These are phyloP conservation scores for Sminthopsis crassicaudata DNA, from an alignment of 2,113 vertebrate species.

Conservation along the genomic window DNA sequence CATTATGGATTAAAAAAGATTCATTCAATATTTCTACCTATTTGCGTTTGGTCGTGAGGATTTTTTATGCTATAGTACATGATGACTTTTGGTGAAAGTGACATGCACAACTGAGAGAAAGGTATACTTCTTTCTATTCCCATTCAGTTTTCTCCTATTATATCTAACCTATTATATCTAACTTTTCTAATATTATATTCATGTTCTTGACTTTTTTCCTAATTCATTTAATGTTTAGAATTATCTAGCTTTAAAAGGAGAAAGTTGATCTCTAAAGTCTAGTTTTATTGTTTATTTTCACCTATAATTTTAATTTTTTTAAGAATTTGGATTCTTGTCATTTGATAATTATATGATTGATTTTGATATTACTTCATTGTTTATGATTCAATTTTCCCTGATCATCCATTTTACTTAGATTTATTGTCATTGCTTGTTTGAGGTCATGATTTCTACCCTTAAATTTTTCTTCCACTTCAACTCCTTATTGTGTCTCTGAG, in stretches of 20 bases:
- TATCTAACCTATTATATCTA: not conserved
- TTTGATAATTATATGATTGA: not conserved
- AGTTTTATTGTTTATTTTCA: not conserved
- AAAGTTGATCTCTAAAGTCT: not conserved
- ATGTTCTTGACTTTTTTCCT: not conserved
- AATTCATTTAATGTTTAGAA: not conserved
- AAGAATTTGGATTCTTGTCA: not conserved
- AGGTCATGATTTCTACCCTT: not conserved
- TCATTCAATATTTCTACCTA: not conserved
- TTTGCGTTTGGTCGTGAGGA: not conserved
- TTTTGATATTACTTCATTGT: not conserved
- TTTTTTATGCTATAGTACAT: not conserved
- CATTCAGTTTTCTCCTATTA: not conserved
- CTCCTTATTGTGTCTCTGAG: too few species aligned
- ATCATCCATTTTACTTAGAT: not conserved
- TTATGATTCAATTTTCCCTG: not conserved
- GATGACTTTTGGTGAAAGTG: not conserved
- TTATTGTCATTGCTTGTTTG: not conserved
- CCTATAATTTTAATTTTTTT: not conserved
- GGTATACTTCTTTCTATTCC: not conserved
- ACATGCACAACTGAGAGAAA: not conserved
- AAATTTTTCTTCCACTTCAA: too few species aligned
- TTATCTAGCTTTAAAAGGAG: not conserved
- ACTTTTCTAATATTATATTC: not conserved
- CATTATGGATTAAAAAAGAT: not conserved